Evolutionary conservation across 2,797 vertebrate species (phyloP).

Genomic region (Babyrousa celebensis): DNA sequence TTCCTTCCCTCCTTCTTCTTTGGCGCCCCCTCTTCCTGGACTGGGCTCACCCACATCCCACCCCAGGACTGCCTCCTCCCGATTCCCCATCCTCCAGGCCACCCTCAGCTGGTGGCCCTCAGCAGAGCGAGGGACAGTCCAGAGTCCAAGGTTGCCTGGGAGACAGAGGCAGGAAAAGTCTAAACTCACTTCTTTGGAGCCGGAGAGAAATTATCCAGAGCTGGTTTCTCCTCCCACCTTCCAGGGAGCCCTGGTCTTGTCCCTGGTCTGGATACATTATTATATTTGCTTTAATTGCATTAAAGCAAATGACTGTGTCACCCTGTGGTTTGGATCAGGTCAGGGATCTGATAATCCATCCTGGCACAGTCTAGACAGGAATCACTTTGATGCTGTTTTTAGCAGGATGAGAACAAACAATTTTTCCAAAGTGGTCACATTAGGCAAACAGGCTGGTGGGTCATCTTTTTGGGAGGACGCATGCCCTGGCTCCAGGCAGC

Average conservation of each 20-base stretch:
- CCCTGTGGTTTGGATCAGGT: conserved; percentile 94
- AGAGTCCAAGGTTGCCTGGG: background rate
- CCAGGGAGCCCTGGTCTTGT: conserved; percentile 75
- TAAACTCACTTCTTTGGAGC: background rate
- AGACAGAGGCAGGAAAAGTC: conserved; percentile 33
- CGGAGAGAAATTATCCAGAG: conserved; percentile 20
- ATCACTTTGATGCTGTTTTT: conserved; percentile 93
- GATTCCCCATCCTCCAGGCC: background rate
- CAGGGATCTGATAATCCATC: conserved; percentile 93
- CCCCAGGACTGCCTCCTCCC: background rate
- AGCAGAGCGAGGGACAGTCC: conserved; percentile 2
- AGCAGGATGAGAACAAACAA: conserved; percentile 91
- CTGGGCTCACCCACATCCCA: background rate
- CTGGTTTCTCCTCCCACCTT: conserved; percentile 35
- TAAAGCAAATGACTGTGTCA: conserved; percentile 93
- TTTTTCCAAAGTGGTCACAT: conserved; percentile 89
- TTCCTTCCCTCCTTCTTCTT: background rate
- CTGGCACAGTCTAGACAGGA: conserved; percentile 94
- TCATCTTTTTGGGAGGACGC: conserved; percentile 83
- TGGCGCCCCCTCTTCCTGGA: background rate
- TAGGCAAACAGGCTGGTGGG: conserved; percentile 86
- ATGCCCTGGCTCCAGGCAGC: conserved; percentile 75
- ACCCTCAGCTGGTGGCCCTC: conserved; percentile 39
- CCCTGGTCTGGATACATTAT: conserved; percentile 86
- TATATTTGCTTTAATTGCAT: conserved; percentile 94